Evolutionary conservation across 2,797 vertebrate species (phyloP).

Genomic region (Phoeniculus purpureus): DNA sequence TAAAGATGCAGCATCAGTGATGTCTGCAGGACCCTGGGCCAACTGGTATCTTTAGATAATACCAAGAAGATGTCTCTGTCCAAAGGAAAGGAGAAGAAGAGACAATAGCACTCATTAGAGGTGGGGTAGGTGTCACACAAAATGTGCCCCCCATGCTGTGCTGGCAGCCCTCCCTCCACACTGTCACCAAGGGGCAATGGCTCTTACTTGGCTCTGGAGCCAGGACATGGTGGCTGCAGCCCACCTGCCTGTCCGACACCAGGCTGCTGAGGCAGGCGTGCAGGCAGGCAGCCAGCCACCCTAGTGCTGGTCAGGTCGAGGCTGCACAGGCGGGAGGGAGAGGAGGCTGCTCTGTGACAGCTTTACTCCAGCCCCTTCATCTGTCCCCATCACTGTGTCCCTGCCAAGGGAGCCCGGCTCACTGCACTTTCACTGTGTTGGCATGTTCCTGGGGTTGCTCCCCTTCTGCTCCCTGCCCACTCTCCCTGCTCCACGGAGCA

Average conservation of each 20-base stretch:
- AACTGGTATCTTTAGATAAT: conserved; percentile 27
- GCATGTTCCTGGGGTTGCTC: not conserved
- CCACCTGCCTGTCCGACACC: accelerated
- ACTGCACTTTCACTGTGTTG: accelerated
- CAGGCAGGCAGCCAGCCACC: not conserved
- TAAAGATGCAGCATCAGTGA: conserved; percentile 30
- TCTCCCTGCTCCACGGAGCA: accelerated
- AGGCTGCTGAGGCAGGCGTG: accelerated
- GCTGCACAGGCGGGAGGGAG: not conserved
- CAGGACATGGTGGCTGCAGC: not conserved
- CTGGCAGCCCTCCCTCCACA: not conserved
- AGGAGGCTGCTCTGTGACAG: not conserved
- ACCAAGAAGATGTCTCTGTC: not conserved
- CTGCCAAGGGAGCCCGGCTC: not conserved
- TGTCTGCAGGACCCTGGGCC: conserved; percentile 14
- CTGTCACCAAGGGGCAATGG: not conserved
- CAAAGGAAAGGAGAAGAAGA: not conserved
- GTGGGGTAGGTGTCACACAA: not conserved
- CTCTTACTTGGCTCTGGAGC: not conserved
- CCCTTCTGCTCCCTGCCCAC: not conserved
- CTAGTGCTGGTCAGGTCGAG: not conserved
- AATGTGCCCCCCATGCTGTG: not conserved
- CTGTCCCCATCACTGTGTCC: not conserved
- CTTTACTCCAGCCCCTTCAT: not conserved
- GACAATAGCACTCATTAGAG: not conserved